Conservation (phyloP, 1,140 invertebrate species). For the Drosophila grimshawi region DNA sequence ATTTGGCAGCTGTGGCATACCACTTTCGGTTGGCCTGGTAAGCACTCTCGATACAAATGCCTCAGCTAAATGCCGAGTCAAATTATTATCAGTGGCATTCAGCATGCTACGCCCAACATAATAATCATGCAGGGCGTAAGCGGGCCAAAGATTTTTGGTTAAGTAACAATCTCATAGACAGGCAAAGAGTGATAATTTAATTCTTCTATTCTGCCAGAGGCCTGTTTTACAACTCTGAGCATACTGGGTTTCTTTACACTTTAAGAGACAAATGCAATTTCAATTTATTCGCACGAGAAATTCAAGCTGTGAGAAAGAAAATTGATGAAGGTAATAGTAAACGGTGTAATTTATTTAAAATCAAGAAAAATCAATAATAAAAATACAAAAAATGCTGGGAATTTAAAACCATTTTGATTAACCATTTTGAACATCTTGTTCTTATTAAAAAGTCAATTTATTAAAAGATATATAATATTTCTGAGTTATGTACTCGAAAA, state of each 20-base stretch:
- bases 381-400: too few species aligned
- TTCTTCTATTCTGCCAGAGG: slow-evolving; percentile 20
- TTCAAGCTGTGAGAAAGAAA: not conserved
- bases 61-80: slow-evolving; percentile 42
- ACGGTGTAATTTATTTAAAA: not conserved
- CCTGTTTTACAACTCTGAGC: not conserved
- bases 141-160: not conserved
- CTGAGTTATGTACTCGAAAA: too few species aligned
- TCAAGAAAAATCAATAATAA: too few species aligned
- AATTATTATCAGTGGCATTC: slow-evolving; percentile 21
- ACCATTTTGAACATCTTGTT: too few species aligned
- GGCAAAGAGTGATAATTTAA: slow-evolving; percentile 16
- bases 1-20: slow-evolving; percentile 53
- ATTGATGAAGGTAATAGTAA: not conserved
- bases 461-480: too few species aligned
- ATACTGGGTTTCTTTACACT: not conserved
- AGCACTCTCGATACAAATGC: slow-evolving; percentile 28
- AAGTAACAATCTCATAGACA: slow-evolving; percentile 6
- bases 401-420: too few species aligned
- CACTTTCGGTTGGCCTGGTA: slow-evolving; percentile 7
- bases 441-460: too few species aligned
- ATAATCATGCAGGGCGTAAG: slow-evolving; percentile 11
- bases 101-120: not conserved
- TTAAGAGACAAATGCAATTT: not conserved
- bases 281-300: not conserved